Conservation (phyloP, 1,140 invertebrate genomes). For the Pseudachorutes palmiensis region DNA sequence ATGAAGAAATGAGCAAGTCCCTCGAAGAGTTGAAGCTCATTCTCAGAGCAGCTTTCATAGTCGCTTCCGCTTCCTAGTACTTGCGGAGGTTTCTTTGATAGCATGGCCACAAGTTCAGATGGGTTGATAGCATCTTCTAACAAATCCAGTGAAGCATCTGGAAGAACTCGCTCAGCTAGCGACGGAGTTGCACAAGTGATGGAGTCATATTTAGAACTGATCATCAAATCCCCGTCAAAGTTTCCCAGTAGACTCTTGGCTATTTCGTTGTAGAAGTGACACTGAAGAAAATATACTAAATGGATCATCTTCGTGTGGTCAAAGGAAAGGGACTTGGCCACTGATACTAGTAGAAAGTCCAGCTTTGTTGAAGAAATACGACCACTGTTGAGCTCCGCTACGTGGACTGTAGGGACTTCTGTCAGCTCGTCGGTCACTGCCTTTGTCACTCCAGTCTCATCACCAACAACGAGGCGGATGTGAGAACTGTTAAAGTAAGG, state of each 20-base stretch:
- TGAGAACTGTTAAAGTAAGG: neutral
- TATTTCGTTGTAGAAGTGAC: slow-evolving; percentile 6
- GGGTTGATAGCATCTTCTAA: neutral
- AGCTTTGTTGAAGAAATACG: neutral
- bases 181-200: neutral
- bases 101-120: neutral
- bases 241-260: neutral
- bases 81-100: neutral
- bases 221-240: slow-evolving; percentile 1
- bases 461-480: neutral
- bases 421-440: neutral
- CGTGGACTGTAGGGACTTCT: neutral
- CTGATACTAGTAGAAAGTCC: neutral
- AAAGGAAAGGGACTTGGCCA: slow-evolving; percentile 4
- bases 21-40: slow-evolving; percentile 10
- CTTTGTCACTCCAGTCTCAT: neutral
- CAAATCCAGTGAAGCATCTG: neutral
- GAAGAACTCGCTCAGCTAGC: neutral
- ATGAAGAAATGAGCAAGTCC: slow-evolving; percentile 8
- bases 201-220: slow-evolving; percentile 5
- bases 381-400: neutral
- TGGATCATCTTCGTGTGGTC: slow-evolving; percentile 8
- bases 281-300: slow-evolving; percentile 7
- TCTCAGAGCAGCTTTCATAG: slow-evolving; percentile 5
- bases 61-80: slow-evolving; percentile 8